These are phyloP conservation scores for Ctenoplectra terminalis DNA, from an alignment of 1,140 invertebrate species.

Conservation along the genomic window DNA sequence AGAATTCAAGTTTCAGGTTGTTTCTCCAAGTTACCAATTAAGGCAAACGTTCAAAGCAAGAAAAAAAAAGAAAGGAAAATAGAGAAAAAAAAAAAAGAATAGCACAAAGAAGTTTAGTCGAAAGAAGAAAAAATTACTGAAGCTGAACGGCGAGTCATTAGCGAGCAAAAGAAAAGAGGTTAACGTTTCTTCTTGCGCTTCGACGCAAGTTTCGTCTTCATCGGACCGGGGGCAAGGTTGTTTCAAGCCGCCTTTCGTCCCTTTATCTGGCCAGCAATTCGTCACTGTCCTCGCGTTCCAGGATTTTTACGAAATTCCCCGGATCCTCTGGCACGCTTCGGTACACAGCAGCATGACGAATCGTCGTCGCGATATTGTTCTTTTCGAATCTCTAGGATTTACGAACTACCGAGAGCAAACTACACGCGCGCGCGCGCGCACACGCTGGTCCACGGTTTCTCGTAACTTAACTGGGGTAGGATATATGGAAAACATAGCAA, in stretches of 20 bases:
- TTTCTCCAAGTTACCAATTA: constrained; percentile 9
- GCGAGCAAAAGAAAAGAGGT: constrained; percentile 49
- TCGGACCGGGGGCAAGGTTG: constrained; percentile 46
- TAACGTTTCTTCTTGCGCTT: constrained; percentile 58
- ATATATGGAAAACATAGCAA: background rate
- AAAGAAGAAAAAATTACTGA: constrained; percentile 48
- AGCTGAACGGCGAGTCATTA: constrained; percentile 45
- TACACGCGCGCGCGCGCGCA: background rate
- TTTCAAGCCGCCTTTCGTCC: constrained; percentile 49
- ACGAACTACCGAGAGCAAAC: background rate
- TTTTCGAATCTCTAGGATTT: constrained; percentile 33
- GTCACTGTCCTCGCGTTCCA: constrained; percentile 62
- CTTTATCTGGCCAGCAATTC: constrained; percentile 65
- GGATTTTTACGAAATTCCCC: constrained; percentile 60
- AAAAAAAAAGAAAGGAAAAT: background rate
- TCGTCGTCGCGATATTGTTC: constrained; percentile 41
- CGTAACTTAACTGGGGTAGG: background rate
- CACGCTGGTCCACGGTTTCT: background rate
- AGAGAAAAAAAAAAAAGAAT: too few relatives aligned
- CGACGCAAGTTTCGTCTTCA: constrained; percentile 62
- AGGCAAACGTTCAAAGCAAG: constrained; percentile 9
- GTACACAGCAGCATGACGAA: constrained; percentile 58
- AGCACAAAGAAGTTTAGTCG: constrained; percentile 23
- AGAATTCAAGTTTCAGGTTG: background rate
- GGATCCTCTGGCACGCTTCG: constrained; percentile 46